Base-by-base conservation (phyloP, 2,888 invertebrate genomes). In the Cryptocephalus primarius region DNA sequence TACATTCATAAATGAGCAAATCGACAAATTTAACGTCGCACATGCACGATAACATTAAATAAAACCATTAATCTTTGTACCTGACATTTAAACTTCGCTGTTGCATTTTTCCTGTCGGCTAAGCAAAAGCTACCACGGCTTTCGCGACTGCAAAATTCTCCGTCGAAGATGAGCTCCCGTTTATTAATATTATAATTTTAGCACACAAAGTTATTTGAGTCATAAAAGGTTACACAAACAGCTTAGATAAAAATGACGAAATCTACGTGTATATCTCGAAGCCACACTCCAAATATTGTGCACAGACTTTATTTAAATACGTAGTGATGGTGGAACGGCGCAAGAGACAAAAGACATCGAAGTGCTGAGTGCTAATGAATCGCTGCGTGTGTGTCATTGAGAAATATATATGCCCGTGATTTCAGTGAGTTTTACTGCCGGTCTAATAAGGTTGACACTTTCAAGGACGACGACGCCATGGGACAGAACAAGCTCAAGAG, bases 161-260 rank as follows among this genome's bases (percentile, higher is more conserved):
- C 39, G 32, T 44, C 4, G 33, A 13, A 12, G 31, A 22, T 33
- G 10, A 39, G 8, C 13, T 39, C n/a, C 38, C 31, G 44, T 10
- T 11, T 4, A 9, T 13, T 44, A 12, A 31, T 44, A 33, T 40
- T 44, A 44, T 11, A 14, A 32, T 22, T 22, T 22, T 22, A 22
- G 22, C 22, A 22, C 22, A 22, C 22, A 22, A 12, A 46, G 43
- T 38, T 40, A 48, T 11, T 38, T 33, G 34, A 47, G 44, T 38
- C 41, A 42, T 33, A 52, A 52, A 54, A 57, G 56, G 57, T 57
- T 57, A 55, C 54, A 43, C 49, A 56, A 59, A 59, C 59, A 59
- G 40, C 22, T 33, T 41, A 59, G 57, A 58, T 55, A 56, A 55
- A 55, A 52, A 56, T 59, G 57, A 56, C 54, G 55, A 58, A 55